phyloP scores from a whole-genome alignment of 35 echinoderm and acorn worm species.

The Lytechinus variegatus region DNA sequence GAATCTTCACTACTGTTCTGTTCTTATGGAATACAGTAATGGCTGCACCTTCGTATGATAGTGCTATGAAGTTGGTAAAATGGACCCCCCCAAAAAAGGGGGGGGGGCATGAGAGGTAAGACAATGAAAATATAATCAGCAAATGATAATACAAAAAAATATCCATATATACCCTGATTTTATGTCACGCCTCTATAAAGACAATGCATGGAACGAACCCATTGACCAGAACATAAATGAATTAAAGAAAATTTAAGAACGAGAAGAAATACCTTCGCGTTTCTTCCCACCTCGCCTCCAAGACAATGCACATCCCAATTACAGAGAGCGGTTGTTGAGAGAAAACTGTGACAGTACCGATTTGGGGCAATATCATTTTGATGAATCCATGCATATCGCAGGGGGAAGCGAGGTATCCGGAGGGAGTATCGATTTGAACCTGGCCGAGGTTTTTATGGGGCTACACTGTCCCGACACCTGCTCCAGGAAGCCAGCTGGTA shows the following conservation, averaged over 20 bases:
- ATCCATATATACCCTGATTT: too few species aligned
- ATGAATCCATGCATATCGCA: not conserved
- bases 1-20: too few species aligned
- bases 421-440: not conserved
- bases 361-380: slow-evolving; percentile 14
- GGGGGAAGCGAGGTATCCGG: not conserved
- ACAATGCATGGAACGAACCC: too few species aligned
- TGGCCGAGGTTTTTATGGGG: slow-evolving; percentile 11
- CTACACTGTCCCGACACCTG: not conserved
- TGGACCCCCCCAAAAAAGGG: too few species aligned
- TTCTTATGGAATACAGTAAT: too few species aligned
- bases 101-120: too few species aligned
- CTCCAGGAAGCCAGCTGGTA: not conserved
- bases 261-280: not conserved
- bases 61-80: too few species aligned
- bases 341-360: not conserved
- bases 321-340: not conserved
- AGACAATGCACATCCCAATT: not conserved
- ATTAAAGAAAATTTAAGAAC: not conserved
- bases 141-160: too few species aligned
- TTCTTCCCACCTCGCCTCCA: not conserved
- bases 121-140: too few species aligned
- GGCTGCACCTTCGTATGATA: too few species aligned
- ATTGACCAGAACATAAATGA: not conserved
- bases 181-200: too few species aligned